These are phyloP conservation scores for Lasaia peninsularis DNA, from an alignment of 1,140 invertebrate genomes.

Conservation along the genomic window DNA sequence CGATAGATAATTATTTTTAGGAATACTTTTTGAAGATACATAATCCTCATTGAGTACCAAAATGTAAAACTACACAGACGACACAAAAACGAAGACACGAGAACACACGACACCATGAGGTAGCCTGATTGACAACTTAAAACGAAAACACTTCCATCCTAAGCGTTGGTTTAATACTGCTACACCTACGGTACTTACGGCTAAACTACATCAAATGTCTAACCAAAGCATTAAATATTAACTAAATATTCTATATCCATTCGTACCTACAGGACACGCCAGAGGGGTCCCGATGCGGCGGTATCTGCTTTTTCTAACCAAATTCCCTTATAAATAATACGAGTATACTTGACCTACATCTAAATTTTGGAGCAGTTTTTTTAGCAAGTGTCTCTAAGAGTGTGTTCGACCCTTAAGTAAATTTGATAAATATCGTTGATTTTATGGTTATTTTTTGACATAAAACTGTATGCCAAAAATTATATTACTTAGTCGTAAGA, in stretches of 20 bases:
- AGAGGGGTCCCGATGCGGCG: constrained; percentile 22
- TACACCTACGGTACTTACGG: constrained; percentile 45
- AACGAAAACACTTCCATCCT: constrained; percentile 31
- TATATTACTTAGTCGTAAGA: too few relatives aligned
- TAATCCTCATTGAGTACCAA: neutral
- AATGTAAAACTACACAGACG: neutral
- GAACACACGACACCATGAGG: constrained; percentile 57
- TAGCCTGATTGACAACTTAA: constrained; percentile 46
- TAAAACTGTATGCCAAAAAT: too few relatives aligned
- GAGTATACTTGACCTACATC: constrained; percentile 25
- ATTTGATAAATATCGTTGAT: too few relatives aligned
- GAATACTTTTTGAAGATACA: too few relatives aligned
- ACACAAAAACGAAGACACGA: constrained; percentile 12
- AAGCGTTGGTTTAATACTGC: constrained; percentile 59
- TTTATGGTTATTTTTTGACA: too few relatives aligned
- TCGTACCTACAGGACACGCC: constrained; percentile 31
- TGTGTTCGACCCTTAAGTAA: too few relatives aligned
- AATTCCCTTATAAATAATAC: constrained; percentile 21
- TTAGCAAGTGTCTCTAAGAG: neutral
- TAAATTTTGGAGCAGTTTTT: constrained; percentile 12
- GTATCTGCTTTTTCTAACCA: constrained; percentile 11
- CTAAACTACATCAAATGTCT: neutral
- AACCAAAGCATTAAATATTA: constrained; percentile 18
- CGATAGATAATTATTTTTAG: too few relatives aligned
- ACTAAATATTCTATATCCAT: constrained; percentile 38